phyloP scores from a whole-genome alignment of 2,888 invertebrate genomes.

The Melieria picta region DNA sequence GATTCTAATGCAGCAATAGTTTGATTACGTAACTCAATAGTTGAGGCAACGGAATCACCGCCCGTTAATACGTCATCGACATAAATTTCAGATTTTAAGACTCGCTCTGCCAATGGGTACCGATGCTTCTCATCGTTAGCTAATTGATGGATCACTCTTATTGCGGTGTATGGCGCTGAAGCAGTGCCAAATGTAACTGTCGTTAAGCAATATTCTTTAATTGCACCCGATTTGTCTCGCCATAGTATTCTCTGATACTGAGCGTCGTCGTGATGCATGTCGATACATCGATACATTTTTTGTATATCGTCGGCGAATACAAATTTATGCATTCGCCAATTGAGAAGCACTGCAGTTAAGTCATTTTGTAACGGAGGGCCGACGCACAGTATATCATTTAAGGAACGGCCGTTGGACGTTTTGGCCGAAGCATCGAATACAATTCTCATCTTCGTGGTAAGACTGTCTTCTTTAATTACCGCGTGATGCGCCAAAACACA shows the following conservation, averaged over 20 bases:
- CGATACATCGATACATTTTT: slow-evolving; percentile 27
- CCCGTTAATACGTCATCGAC: slow-evolving; percentile 21
- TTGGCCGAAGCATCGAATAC: slow-evolving; percentile 29
- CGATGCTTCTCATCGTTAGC: slow-evolving; percentile 19
- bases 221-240: slow-evolving; percentile 11
- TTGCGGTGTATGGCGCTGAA: slow-evolving; percentile 8
- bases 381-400: slow-evolving; percentile 23
- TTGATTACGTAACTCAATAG: slow-evolving; percentile 36
- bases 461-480: slow-evolving; percentile 9
- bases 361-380: slow-evolving; percentile 22
- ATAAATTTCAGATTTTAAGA: slow-evolving; percentile 22
- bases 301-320: slow-evolving; percentile 23
- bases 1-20: slow-evolving; percentile 15
- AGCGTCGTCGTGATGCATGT: slow-evolving; percentile 20
- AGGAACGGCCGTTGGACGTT: slow-evolving; percentile 22
- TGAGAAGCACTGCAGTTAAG: slow-evolving; percentile 17
- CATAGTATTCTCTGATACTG: slow-evolving; percentile 25
- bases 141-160: slow-evolving; percentile 15
- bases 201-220: slow-evolving; percentile 24
- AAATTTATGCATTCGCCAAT: slow-evolving; percentile 17
- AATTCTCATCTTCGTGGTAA: slow-evolving; percentile 15
- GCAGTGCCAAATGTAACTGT: slow-evolving; percentile 30
- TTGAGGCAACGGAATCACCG: slow-evolving; percentile 26
- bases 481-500: slow-evolving; percentile 31
- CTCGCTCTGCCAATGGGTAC: slow-evolving; percentile 12